Conservation (phyloP, 2,113 vertebrate species). For the Pagrus major region DNA sequence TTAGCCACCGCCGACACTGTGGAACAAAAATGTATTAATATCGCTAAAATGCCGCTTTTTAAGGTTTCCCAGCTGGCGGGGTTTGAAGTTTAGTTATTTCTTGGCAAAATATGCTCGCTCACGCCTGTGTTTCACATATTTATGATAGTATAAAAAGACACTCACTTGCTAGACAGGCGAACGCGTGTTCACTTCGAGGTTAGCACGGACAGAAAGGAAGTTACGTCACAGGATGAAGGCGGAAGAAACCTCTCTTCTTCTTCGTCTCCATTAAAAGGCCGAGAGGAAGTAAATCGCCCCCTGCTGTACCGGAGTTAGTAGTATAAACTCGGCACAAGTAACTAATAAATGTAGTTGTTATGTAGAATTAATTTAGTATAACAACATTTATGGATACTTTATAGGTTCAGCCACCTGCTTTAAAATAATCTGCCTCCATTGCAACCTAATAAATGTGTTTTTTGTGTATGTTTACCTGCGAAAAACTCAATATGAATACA, state of each 20-base stretch:
- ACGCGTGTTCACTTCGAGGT: slow-evolving; percentile 74
- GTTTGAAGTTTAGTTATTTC: background rate
- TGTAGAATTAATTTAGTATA: too few relatives aligned
- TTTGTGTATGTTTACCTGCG: background rate
- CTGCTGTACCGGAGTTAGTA: slow-evolving; percentile 20
- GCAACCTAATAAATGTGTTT: background rate
- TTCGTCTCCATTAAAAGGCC: background rate
- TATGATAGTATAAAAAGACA: slow-evolving; percentile 32
- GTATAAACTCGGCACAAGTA: too few relatives aligned
- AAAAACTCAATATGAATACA: too few relatives aligned
- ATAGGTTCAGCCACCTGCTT: background rate
- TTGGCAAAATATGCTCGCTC: accelerated
- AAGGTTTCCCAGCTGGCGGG: accelerated
- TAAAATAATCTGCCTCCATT: background rate
- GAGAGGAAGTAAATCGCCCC: accelerated
- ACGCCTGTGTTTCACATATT: background rate
- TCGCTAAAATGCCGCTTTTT: accelerated
- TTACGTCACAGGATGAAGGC: slow-evolving; percentile 29
- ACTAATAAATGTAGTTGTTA: too few relatives aligned
- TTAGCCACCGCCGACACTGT: background rate
- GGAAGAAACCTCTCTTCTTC: slow-evolving; percentile 59
- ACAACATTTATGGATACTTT: too few relatives aligned
- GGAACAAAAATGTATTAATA: background rate
- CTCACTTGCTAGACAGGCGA: slow-evolving; percentile 78
- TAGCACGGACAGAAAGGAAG: slow-evolving; percentile 82